Evolutionary conservation across 2,888 invertebrate species (phyloP), one percentile per base, ranked within the genome.

Genomic region (Conus canariensis): DNA sequence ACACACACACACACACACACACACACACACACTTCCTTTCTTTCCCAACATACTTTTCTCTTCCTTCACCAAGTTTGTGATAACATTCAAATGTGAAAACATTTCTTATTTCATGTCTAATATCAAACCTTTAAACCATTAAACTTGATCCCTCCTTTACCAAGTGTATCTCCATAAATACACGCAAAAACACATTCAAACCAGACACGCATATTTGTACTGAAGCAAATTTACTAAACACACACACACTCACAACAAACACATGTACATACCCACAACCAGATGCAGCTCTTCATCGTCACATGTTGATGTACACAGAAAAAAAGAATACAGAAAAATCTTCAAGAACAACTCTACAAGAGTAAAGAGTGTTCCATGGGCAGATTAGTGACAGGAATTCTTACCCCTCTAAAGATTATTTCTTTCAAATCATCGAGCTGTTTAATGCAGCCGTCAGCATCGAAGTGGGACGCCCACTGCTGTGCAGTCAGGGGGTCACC

Each of bases 401-500:
- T 45, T 96, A 98, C 98, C 95, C 99, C 99, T 97, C 98, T 97
- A 96, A 99, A 99, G 95, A 99, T 98, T 86, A 98, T 97, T 94
- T 98, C 97, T 96, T 98, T 98, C 0, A 99, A 97, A 12, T 97
- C 99, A 94, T 95, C 98, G 0, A 98, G 97, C 95, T 99, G 98
- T 85, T 97, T 97, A 77, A 99, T 97, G 95, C 98, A 97, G 0
- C 99, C 99, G 91, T 98, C 98, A 4, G 97, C 96, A 95, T 98
- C 98, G 95, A 98, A 97, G 94, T 98, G 97, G 89, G 97, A 97
- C 14, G 97, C 97, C 99, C 99, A 99, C 94, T 95, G 94, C 86
- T 94, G 94, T 19, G 94, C 92, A 19, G 93, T 93, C 60, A 96
- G 90, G 0, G 95, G 95, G 22, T 91, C 92, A 30, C 93, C 93